Base-by-base conservation (phyloP, 2,888 invertebrate genomes). In the Sesia apiformis region DNA sequence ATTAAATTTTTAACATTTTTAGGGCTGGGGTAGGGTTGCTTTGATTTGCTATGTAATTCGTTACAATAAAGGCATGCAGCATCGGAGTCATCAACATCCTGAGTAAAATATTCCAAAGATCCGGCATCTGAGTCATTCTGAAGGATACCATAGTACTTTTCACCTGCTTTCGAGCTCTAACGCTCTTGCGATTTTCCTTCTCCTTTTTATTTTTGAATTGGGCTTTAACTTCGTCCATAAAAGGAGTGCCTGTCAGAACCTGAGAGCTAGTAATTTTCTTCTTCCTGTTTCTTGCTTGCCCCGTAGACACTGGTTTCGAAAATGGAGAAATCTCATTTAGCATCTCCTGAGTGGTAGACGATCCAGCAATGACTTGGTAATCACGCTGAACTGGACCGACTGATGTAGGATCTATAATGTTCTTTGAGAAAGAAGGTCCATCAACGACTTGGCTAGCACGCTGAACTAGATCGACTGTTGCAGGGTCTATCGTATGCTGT, bases 231-330 rank as follows among this genome's bases (percentile, higher is more conserved):
- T 58, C 55, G 53, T 50, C 53, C 50, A 58, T 56, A 53, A 52
- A 58, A 50, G 57, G 57, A 58, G 53, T 58, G 53, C 55, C 42
- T 38, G 55, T 58, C 39, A 58, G 50, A 58, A 55, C 54, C 46
- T 56, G 57, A 41, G 57, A 58, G 53, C 57, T 54, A 58, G 55
- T 53, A 43, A 55, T 49, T 58, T 57, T 58, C 53, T 53, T 55
- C 52, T 54, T 58, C 53, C 53, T 55, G 54, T 54, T 58, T 58
- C 54, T 58, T 56, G 54, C 38, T 52, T 54, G 49, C 52, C 54
- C 56, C 23, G 57, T 56, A 55, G 55, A 53, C 8, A 52, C 53
- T 55, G 57, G 52, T 54, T 57, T 57, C 39, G 57, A 55, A 55
- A 58, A 52, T 54, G 57, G 55, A 50, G 54, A 58, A 54, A 54